phyloP scores from a whole-genome alignment of 2,113 vertebrate genomes.

The Daboia siamensis region DNA sequence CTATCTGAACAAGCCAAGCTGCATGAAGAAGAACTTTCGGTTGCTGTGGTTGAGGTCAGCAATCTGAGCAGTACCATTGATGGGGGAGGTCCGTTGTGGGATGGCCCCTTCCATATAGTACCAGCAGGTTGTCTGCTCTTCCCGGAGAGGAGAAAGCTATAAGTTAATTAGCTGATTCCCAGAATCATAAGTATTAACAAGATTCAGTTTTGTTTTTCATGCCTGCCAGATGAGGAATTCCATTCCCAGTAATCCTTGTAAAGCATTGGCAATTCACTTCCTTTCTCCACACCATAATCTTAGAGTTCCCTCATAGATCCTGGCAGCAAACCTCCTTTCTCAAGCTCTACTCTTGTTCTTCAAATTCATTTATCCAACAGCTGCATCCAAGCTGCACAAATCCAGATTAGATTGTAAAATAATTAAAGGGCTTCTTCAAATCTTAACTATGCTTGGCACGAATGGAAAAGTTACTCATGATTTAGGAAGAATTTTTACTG shows the following conservation, averaged over 20 bases:
- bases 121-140: neutral
- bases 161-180: neutral
- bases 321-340: neutral
- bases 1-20: neutral
- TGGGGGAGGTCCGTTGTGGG: neutral
- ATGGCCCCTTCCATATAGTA: neutral
- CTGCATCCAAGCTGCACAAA: neutral
- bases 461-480: neutral
- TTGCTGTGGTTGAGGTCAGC: neutral
- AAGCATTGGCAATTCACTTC: neutral
- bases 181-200: neutral
- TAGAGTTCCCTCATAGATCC: neutral
- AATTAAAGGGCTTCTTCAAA: neutral
- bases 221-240: neutral
- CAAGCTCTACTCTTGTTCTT: neutral
- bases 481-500: neutral
- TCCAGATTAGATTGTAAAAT: neutral
- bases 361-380: neutral
- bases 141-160: neutral
- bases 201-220: neutral
- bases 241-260: neutral
- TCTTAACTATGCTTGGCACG: neutral
- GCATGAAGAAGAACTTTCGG: neutral
- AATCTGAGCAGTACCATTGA: neutral
- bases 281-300: neutral